Evolutionary conservation across 2,888 invertebrate species (phyloP).

Genomic region (Netelia inedita): DNA sequence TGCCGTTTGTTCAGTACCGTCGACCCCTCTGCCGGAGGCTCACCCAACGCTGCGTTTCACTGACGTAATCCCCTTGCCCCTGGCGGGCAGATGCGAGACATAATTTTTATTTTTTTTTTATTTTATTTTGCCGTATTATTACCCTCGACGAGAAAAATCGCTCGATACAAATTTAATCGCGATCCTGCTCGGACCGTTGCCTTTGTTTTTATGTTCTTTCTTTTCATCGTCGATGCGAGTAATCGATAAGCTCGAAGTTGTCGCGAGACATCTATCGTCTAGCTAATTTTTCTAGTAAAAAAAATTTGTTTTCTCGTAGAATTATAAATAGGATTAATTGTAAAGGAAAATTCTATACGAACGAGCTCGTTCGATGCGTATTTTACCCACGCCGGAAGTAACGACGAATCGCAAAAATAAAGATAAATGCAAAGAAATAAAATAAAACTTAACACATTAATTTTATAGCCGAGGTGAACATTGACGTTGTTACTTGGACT

Average conservation of each 20-base stretch:
- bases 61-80: slow-evolving; percentile 14
- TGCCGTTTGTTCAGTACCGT: slow-evolving; percentile 49
- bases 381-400: not conserved
- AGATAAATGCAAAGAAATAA: not conserved
- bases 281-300: not conserved
- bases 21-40: slow-evolving; percentile 37
- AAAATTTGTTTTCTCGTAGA: not conserved
- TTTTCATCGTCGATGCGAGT: not conserved
- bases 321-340: no score
- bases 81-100: not conserved
- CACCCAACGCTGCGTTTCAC: slow-evolving; percentile 25
- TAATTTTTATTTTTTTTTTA: not conserved
- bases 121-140: not conserved
- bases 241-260: not conserved
- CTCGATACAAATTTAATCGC: not conserved
- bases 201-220: not conserved
- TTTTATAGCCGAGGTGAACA: slow-evolving; percentile 32
- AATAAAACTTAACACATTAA: not conserved
- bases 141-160: not conserved
- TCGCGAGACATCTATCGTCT: not conserved
- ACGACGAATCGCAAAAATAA: not conserved
- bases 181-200: not conserved
- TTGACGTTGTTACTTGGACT: slow-evolving; percentile 10
- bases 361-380: not conserved
- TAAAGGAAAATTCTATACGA: not conserved